A percentile compares a stretch with the other conserved stretches of the same genome.
Conservation (phyloP, 2,113 vertebrate species). For the Sialia sialis region DNA sequence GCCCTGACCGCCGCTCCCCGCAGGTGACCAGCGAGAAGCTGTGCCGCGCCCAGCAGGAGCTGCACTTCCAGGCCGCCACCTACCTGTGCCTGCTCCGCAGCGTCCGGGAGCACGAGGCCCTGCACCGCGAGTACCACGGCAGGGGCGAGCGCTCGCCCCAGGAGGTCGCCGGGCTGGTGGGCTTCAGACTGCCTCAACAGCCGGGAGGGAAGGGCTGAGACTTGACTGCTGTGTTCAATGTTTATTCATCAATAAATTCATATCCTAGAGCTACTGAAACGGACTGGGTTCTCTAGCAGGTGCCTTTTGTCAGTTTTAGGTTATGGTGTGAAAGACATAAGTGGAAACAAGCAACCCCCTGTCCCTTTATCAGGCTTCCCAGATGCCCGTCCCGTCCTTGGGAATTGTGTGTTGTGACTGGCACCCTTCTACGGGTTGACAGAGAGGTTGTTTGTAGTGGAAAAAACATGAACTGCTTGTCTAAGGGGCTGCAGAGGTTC, state of each 20-base stretch:
- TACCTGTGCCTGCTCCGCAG: slow-evolving; percentile 88
- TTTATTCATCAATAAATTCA: slow-evolving; percentile 6
- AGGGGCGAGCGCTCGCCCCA: slow-evolving; percentile 76
- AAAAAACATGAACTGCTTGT: not conserved
- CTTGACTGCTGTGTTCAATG: fast-evolving
- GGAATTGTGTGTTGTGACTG: fast-evolving
- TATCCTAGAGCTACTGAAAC: fast-evolving
- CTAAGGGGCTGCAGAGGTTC: fast-evolving
- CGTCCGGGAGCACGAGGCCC: slow-evolving; percentile 75
- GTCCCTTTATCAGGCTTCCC: fast-evolving
- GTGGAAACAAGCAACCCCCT: fast-evolving
- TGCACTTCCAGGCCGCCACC: slow-evolving; percentile 84
- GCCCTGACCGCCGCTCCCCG: not conserved
- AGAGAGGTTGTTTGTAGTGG: too few species aligned
- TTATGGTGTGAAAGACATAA: fast-evolving
- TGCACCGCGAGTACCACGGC: slow-evolving; percentile 85
- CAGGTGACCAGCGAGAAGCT: slow-evolving; percentile 87
- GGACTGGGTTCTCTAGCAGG: not conserved
- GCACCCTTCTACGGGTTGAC: fast-evolving
- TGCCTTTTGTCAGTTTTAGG: not conserved
- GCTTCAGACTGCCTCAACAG: slow-evolving; percentile 86
- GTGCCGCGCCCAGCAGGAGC: slow-evolving; percentile 87
- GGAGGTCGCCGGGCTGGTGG: slow-evolving; percentile 82
- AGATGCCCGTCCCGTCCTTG: fast-evolving
- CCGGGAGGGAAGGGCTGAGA: slow-evolving; percentile 92